These are phyloP conservation scores for Tokudaia muenninki DNA, from an alignment of 2,797 vertebrate species.

Conservation along the genomic window DNA sequence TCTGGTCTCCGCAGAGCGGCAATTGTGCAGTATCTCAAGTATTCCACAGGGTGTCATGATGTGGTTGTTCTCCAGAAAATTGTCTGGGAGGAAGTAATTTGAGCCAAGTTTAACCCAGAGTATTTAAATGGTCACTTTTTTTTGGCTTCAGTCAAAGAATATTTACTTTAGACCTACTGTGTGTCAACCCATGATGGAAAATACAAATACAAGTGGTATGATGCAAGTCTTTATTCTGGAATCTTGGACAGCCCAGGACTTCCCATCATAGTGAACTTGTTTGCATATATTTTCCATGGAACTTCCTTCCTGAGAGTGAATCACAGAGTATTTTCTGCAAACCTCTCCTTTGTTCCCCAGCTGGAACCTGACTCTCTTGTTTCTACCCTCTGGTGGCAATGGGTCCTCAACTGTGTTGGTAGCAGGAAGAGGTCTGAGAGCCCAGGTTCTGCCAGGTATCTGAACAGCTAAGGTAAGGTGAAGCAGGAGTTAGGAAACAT, in stretches of 20 bases:
- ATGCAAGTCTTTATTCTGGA: background rate
- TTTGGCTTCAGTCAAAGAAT: slow-evolving; percentile 23
- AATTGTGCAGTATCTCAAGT: slow-evolving; percentile 85
- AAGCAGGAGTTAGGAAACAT: background rate
- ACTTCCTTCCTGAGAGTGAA: background rate
- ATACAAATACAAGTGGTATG: background rate
- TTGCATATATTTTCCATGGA: background rate
- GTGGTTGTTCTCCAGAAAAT: slow-evolving; percentile 79
- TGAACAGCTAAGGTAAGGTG: no score
- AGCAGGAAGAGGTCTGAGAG: background rate
- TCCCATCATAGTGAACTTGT: background rate
- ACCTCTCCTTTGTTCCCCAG: background rate
- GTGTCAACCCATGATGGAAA: background rate
- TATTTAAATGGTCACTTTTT: slow-evolving; percentile 82
- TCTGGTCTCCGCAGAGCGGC: slow-evolving; percentile 63
- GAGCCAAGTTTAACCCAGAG: slow-evolving; percentile 76
- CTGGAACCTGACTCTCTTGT: background rate
- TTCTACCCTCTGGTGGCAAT: background rate
- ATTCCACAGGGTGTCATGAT: slow-evolving; percentile 90
- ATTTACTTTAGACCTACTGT: slow-evolving; percentile 11
- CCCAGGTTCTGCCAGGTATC: background rate
- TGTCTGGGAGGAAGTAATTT: slow-evolving; percentile 70
- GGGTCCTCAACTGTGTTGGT: background rate
- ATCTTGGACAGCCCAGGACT: slow-evolving; percentile 12
- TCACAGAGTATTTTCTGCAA: background rate